Percentiles rank a stretch among this genome's conserved stretches.
phyloP scores from a whole-genome alignment of 2,797 vertebrate species.

The Thunnus albacares region DNA sequence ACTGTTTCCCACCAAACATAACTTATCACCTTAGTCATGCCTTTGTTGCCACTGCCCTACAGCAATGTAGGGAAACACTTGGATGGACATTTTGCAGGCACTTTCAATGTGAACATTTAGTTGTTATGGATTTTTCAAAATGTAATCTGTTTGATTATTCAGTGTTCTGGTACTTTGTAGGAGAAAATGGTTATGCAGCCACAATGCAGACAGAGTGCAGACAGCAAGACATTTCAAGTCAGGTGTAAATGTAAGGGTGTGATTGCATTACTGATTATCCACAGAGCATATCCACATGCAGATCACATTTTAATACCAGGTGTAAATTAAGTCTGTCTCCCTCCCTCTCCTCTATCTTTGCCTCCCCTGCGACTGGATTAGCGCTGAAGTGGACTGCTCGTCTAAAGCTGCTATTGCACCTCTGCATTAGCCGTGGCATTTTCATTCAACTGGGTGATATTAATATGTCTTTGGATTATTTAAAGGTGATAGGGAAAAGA shows the following conservation, averaged over 20 bases:
- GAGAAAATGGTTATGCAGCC: background rate
- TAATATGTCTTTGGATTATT: slow-evolving; percentile 55
- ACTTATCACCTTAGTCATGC: background rate
- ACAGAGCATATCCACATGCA: slow-evolving; percentile 29
- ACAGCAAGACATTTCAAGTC: slow-evolving; percentile 10
- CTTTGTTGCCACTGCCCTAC: background rate
- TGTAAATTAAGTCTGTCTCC: slow-evolving; percentile 41
- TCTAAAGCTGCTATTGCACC: slow-evolving; percentile 50
- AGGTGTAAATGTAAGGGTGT: slow-evolving; percentile 20
- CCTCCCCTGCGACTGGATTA: slow-evolving; percentile 60
- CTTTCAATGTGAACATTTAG: background rate
- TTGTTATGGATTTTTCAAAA: background rate
- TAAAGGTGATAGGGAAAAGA: slow-evolving; percentile 31
- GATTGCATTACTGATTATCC: slow-evolving; percentile 35
- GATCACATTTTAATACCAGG: slow-evolving; percentile 52
- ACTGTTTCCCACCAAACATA: too few species aligned
- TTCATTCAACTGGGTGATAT: slow-evolving; percentile 34
- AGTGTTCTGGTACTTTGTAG: background rate
- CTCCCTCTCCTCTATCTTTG: slow-evolving; percentile 18
- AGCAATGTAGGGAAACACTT: too few species aligned
- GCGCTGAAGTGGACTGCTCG: slow-evolving; percentile 55
- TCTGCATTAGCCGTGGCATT: slow-evolving; percentile 32
- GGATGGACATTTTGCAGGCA: too few species aligned
- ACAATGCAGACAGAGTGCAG: background rate
- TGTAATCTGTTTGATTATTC: background rate